A percentile compares a stretch with the other conserved stretches of the same genome.
Conservation (phyloP, 2,888 invertebrate species). For the Busseola fusca region DNA sequence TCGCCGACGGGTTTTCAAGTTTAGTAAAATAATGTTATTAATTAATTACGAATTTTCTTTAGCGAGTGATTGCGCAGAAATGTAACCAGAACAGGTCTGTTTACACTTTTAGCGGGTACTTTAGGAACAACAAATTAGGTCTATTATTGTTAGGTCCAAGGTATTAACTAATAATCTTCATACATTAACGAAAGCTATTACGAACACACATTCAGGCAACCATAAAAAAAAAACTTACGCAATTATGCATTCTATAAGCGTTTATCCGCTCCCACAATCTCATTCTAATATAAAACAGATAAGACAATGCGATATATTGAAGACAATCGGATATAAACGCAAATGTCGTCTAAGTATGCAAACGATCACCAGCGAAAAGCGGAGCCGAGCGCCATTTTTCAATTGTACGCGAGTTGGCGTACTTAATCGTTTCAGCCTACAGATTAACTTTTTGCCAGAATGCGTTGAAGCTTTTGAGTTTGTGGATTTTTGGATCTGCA, state of each 20-base stretch:
- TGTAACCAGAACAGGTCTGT: neutral
- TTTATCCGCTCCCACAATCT: conserved; percentile 43
- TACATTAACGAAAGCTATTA: neutral
- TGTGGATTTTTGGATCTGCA: conserved; percentile 8
- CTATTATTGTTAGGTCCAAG: neutral
- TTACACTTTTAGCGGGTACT: neutral
- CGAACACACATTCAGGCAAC: neutral
- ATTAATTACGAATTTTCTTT: neutral
- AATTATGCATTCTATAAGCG: conserved; percentile 55
- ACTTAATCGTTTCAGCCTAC: conserved; percentile 67
- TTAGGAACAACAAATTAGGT: neutral
- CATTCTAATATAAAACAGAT: conserved; percentile 58
- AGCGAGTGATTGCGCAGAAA: neutral
- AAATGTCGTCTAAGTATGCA: conserved; percentile 69
- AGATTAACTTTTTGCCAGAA: conserved; percentile 60
- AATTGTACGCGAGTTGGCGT: conserved; percentile 64
- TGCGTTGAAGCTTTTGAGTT: conserved; percentile 23
- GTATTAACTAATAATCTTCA: neutral
- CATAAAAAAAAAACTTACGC: conserved; percentile 13
- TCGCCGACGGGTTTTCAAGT: no score
- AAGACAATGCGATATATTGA: conserved; percentile 61
- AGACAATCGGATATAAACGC: conserved; percentile 59
- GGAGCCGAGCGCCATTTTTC: conserved; percentile 68
- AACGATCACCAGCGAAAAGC: conserved; percentile 67
- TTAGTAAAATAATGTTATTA: no score